Base-by-base conservation (phyloP, 2,888 invertebrate species). In the Yponomeuta evonymella region DNA sequence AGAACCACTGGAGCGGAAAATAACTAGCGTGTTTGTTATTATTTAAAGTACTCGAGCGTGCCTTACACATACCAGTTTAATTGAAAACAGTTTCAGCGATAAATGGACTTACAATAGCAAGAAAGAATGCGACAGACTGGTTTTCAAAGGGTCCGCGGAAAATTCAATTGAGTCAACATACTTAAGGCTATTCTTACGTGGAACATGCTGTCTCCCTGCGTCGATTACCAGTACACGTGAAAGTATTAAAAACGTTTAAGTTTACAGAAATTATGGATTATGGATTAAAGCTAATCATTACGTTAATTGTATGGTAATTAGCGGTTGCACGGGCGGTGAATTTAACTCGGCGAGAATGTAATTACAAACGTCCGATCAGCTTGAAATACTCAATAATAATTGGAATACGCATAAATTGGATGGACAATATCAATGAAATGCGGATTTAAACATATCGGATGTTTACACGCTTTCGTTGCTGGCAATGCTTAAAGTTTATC, bases 231-330 rank as follows among this genome's bases (percentile, higher is more conserved):
- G 43, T 43, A 43, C 6, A 43, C 8, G 5, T 8, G 36, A 4
- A 36, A 36, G 43, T 43, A 43, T 8, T 43, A 5, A 43, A 43
- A 43, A 43, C 9, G 9, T 43, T 8, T 43, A 0, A 1, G 43
- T 43, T 43, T 43, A 43, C 43, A 8, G 5, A 43, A 8, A 9
- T 43, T 43, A 33, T 10, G n/a, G n/a, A n/a, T n/a, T 36, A 58
- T 58, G 69, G 81, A 86, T 84, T 84, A 83, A 81, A 81, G 85
- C 86, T 88, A 89, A 89, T 90, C 83, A 89, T 86, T 85, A 81
- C 85, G 87, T 88, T 89, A 86, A 89, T 90, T 85, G 83, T 83
- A 87, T 86, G 86, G 83, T 86, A 88, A 89, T 89, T 88, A 83
- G 85, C 84, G 82, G 82, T 83, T 80, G 85, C 79, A 82, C 81